Evolutionary conservation across 2,888 invertebrate species (phyloP).

Genomic region (Coenonympha arcania): DNA sequence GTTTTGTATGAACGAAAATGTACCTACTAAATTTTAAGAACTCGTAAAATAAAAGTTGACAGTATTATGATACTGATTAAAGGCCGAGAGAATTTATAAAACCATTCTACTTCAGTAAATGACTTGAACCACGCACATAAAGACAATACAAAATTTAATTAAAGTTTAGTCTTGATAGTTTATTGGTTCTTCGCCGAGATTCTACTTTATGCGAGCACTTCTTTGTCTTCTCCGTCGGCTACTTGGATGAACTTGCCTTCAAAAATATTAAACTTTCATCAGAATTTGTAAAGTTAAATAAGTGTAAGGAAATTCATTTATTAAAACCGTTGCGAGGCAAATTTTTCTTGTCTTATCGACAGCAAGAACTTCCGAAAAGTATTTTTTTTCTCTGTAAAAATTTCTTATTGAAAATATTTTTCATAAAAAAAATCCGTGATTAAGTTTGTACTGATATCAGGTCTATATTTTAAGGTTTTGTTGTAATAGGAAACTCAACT

Average conservation of each 20-base stretch:
- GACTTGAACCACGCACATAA: constrained; percentile 40
- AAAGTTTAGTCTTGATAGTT: constrained; percentile 63
- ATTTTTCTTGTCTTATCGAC: neutral
- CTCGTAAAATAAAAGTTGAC: too few relatives aligned
- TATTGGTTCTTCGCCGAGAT: constrained; percentile 54
- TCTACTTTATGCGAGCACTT: constrained; percentile 45
- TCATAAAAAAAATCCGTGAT: too few relatives aligned
- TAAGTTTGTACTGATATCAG: too few relatives aligned
- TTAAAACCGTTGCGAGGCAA: neutral
- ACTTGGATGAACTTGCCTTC: constrained; percentile 17
- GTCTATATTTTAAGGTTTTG: too few relatives aligned
- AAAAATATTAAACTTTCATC: constrained; percentile 16
- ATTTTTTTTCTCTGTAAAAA: neutral
- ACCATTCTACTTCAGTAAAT: neutral
- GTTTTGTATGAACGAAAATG: too few relatives aligned
- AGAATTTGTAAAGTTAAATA: constrained; percentile 9
- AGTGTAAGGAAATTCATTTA: constrained; percentile 6
- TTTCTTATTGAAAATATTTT: neutral
- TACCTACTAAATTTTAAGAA: too few relatives aligned
- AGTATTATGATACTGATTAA: too few relatives aligned
- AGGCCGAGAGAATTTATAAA: too few relatives aligned
- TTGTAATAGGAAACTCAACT: too few relatives aligned
- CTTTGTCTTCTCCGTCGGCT: constrained; percentile 35
- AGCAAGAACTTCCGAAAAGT: neutral
- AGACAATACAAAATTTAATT: constrained; percentile 71